Base-by-base conservation (phyloP, 2,888 invertebrate genomes). In the Lepidochrysops patricia region DNA sequence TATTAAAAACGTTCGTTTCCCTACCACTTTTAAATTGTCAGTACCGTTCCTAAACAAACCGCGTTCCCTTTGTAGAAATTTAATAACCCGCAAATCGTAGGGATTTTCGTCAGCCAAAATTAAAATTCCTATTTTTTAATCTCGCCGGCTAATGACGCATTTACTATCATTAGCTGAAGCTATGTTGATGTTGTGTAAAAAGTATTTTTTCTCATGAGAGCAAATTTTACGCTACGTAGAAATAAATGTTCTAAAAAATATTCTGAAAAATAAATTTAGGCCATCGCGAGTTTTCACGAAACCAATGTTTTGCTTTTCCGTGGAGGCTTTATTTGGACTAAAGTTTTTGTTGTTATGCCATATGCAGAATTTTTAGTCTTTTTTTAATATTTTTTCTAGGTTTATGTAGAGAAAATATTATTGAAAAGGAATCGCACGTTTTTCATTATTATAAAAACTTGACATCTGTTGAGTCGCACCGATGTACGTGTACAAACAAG, bases 31-130 rank as follows among this genome's bases (percentile, higher is more conserved):
- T 43, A 23, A 43, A 43, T 43, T 19, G 19, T 19, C 19, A 19
- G 43, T 43, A 43, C 43, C 23, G 19, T 43, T 12, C 23, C 19
- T 43, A 43, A 19, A 43, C 43, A 43, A 43, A 19, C 43, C 19
- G 43, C 43, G 43, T 43, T 43, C 43, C 23, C 43, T 43, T 43
- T 43, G 43, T 43, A 19, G 12, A 43, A 43, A 43, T 43, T 43
- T 43, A 43, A 43, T 43, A 43, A 43, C 43, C 43, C 43, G 43
- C 43, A 43, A 43, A 43, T 43, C 43, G 43, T 43, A 19, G 23
- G 43, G 9, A 19, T 43, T 43, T 43, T 43, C 43, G 23, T 43
- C 43, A 9, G 1, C 43, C 43, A 9, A 43, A 43, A 43, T 43
- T 43, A 23, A 43, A 43, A 43, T 43, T 43, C 19, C 19, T 43